Evolutionary conservation across 1,140 invertebrate genomes (phyloP).

Genomic region (Cotesia vestalis): DNA sequence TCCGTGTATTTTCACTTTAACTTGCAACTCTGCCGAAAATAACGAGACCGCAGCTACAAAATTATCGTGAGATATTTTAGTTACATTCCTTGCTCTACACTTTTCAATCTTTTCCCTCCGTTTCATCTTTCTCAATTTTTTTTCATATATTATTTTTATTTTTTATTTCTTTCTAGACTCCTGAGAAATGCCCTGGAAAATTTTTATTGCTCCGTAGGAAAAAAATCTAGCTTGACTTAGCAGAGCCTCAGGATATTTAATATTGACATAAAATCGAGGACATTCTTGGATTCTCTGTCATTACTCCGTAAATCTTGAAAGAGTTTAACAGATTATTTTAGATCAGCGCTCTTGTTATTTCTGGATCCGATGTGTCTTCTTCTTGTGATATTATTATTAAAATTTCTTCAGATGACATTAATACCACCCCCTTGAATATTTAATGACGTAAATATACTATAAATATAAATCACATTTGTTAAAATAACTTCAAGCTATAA

Average conservation of each 20-base stretch:
- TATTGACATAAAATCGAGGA: not conserved
- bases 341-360: not conserved
- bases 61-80: constrained; percentile 33
- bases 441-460: not conserved
- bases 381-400: not conserved
- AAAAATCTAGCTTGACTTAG: too few species aligned
- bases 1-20: constrained; percentile 5
- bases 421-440: not conserved
- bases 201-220: constrained; percentile 6
- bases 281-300: not conserved
- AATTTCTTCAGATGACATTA: not conserved
- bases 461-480: too few species aligned
- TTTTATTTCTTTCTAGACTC: constrained; percentile 6
- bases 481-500: too few species aligned
- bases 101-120: constrained; percentile 1
- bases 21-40: constrained; percentile 30
- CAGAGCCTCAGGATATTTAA: constrained; percentile 1
- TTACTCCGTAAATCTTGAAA: not conserved
- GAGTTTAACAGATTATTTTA: constrained; percentile 9
- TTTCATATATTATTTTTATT: not conserved
- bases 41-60: constrained; percentile 31
- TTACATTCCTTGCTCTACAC: not conserved
- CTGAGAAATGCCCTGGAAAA: constrained; percentile 12
- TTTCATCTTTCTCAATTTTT: constrained; percentile 6
- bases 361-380: not conserved